A percentile compares a stretch with the other conserved stretches of the same genome.
Conservation (phyloP, 2,797 vertebrate genomes). For the Myotis planiceps region DNA sequence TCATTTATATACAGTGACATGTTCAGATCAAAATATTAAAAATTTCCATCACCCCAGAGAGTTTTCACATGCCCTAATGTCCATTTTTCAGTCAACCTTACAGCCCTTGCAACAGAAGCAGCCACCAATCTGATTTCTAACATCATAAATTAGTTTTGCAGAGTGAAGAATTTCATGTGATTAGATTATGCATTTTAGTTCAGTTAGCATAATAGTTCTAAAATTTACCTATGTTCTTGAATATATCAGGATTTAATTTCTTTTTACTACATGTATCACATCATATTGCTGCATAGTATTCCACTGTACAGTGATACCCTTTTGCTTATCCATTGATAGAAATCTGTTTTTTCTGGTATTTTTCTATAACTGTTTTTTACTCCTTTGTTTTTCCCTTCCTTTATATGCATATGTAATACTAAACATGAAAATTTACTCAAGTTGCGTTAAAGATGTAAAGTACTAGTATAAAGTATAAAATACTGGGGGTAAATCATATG, state of each 20-base stretch:
- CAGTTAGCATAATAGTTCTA: background rate
- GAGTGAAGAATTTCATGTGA: background rate
- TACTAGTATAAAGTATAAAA: background rate
- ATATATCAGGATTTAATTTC: background rate
- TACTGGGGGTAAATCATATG: background rate
- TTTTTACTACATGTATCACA: background rate
- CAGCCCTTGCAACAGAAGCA: background rate
- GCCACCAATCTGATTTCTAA: background rate
- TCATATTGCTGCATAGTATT: background rate
- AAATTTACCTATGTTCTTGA: background rate
- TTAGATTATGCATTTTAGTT: background rate
- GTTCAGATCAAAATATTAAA: background rate
- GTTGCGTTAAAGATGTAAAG: background rate
- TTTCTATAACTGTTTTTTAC: background rate
- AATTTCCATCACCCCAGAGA: background rate
- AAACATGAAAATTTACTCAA: background rate
- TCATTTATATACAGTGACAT: no score
- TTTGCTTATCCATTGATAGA: background rate
- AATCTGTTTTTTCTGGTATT: background rate
- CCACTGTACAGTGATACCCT: background rate
- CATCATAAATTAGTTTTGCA: background rate
- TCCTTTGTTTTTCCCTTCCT: background rate
- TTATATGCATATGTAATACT: background rate
- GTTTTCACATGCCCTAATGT: background rate
- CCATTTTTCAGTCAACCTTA: background rate